phyloP scores from a whole-genome alignment of 2,888 invertebrate genomes.

The Lasioglossum oenotherae region DNA sequence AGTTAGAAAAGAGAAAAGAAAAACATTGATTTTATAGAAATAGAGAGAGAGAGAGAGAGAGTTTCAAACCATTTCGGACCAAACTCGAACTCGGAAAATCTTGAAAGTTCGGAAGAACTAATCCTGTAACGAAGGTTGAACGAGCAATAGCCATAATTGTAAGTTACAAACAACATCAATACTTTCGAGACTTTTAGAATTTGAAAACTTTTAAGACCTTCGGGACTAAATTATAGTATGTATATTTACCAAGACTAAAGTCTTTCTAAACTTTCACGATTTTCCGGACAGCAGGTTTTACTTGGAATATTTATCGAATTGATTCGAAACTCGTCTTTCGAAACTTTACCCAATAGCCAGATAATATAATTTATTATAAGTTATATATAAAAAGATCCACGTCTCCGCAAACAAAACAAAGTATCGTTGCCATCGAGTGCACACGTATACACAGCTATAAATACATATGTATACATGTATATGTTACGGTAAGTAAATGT shows the following conservation, averaged over 20 bases:
- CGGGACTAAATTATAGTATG: background rate
- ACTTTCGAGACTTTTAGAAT: conserved; percentile 1
- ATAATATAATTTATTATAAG: background rate
- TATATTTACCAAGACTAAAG: background rate
- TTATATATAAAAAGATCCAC: background rate
- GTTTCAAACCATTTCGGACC: background rate
- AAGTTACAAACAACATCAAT: background rate
- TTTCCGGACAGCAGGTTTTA: background rate
- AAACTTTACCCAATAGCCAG: background rate
- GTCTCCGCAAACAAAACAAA: background rate
- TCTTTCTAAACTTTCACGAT: background rate
- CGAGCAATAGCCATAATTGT: background rate
- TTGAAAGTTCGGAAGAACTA: background rate
- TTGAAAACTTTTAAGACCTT: background rate
- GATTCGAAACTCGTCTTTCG: background rate
- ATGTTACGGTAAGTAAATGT: too few species aligned
- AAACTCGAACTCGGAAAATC: background rate
- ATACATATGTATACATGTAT: background rate
- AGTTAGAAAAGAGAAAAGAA: too few species aligned
- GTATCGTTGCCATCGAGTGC: background rate
- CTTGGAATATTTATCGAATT: background rate
- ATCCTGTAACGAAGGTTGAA: background rate
- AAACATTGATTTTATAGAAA: background rate
- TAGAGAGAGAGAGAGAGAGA: background rate
- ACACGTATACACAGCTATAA: conserved; percentile 4